Evolutionary conservation across 2,888 invertebrate genomes (phyloP).

Genomic region (Drosophila lacicola): DNA sequence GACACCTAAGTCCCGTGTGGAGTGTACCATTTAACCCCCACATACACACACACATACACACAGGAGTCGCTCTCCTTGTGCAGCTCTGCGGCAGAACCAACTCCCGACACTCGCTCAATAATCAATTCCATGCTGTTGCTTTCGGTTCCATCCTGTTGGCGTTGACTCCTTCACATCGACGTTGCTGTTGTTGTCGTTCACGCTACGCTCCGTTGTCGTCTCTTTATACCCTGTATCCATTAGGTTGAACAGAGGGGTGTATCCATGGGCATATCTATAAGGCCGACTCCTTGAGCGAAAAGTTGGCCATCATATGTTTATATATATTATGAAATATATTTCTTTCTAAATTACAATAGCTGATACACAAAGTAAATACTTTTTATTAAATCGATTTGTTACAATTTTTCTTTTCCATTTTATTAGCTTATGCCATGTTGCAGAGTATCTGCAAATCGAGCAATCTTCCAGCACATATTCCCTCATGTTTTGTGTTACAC

Average conservation of each 20-base stretch:
- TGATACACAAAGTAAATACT: not conserved
- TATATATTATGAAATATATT: not conserved
- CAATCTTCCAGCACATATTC: not conserved
- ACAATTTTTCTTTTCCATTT: not conserved
- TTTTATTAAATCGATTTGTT: too few relatives aligned
- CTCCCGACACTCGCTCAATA: conserved; percentile 55
- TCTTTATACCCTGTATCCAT: conserved; percentile 15
- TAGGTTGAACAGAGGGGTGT: not conserved
- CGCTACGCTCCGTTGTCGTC: conserved; percentile 24
- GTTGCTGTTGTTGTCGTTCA: conserved; percentile 18
- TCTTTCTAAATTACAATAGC: too few relatives aligned
- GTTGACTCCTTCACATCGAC: conserved; percentile 43
- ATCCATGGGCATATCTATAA: too few relatives aligned
- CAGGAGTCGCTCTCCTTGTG: not conserved
- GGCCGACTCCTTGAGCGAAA: too few relatives aligned
- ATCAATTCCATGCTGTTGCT: conserved; percentile 68
- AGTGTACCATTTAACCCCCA: conserved; percentile 17
- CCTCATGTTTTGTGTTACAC: conserved; percentile 56
- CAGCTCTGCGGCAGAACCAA: conserved; percentile 11
- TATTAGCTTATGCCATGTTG: not conserved
- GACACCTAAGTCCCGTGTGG: conserved; percentile 38
- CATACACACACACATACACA: conserved; percentile 1
- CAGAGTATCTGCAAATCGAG: not conserved
- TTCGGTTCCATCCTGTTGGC: conserved; percentile 61
- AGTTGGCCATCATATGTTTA: not conserved